Evolutionary conservation across 2,113 vertebrate genomes (phyloP).

Genomic region (Rhinichthys klamathensis): DNA sequence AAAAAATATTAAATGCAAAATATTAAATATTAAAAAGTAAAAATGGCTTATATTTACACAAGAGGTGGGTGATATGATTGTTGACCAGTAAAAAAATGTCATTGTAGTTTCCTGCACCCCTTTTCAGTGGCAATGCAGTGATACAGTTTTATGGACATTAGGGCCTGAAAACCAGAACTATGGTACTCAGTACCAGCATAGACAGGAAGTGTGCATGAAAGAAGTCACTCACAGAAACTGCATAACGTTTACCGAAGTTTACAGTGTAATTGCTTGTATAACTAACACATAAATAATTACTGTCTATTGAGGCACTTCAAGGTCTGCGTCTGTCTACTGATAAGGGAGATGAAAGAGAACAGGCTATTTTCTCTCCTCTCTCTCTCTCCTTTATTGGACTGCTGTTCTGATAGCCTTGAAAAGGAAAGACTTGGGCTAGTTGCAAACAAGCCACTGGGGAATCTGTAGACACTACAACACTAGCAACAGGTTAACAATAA

Average conservation of each 20-base stretch:
- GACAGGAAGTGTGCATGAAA: not conserved
- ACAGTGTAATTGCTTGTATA: constrained; percentile 26
- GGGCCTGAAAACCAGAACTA: not conserved
- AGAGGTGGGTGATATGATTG: not conserved
- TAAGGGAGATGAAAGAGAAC: constrained; percentile 52
- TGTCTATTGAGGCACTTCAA: constrained; percentile 49
- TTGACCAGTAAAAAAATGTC: not conserved
- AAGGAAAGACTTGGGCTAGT: constrained; percentile 30
- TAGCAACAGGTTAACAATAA: constrained; percentile 37
- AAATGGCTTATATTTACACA: not conserved
- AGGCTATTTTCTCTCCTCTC: constrained; percentile 25
- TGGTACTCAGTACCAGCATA: not conserved
- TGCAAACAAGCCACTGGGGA: constrained; percentile 50
- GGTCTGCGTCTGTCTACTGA: constrained; percentile 47
- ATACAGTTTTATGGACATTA: not conserved
- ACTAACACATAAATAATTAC: constrained; percentile 35
- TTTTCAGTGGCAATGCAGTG: not conserved
- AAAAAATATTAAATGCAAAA: not conserved
- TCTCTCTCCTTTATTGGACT: constrained; percentile 55
- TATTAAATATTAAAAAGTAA: not conserved
- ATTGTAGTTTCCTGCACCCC: not conserved
- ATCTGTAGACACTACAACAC: constrained; percentile 37
- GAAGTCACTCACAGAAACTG: not conserved
- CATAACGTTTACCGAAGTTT: not conserved
- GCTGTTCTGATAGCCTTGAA: constrained; percentile 57